These are phyloP conservation scores for Podarcis raffonei DNA, from an alignment of 2,113 vertebrate genomes.

Conservation along the genomic window DNA sequence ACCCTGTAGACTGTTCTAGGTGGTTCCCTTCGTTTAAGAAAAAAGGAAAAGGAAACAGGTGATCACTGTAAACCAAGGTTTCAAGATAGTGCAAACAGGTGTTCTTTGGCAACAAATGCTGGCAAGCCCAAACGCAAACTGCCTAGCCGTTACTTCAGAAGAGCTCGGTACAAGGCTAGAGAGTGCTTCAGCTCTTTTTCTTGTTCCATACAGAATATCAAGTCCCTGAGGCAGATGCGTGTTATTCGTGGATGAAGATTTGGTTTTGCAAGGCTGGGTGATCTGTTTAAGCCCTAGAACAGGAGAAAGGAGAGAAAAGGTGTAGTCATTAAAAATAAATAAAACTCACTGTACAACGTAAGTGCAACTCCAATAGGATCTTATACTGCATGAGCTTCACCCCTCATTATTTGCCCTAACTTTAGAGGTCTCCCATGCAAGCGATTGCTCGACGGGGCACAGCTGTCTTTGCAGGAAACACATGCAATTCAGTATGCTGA, in stretches of 20 bases:
- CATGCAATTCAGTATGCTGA: no score
- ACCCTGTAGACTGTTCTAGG: conserved; percentile 61
- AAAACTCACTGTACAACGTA: background rate
- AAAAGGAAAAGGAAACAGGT: background rate
- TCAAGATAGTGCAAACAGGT: conserved; percentile 61
- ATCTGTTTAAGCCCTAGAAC: conserved; percentile 72
- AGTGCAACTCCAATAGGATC: background rate
- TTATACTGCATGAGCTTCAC: background rate
- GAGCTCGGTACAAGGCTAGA: conserved; percentile 86
- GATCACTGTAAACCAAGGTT: conserved; percentile 75
- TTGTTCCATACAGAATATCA: conserved; percentile 94
- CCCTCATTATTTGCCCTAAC: background rate
- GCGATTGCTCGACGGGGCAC: no score
- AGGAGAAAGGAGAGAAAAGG: conserved; percentile 20
- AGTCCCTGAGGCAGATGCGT: conserved; percentile 88
- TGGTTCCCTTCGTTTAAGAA: conserved; percentile 46
- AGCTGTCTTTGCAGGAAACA: no score
- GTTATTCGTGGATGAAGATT: conserved; percentile 79
- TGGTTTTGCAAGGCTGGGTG: conserved; percentile 71
- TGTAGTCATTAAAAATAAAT: background rate
- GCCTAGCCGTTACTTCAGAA: conserved; percentile 77
- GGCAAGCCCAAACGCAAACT: conserved; percentile 62
- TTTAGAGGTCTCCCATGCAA: background rate
- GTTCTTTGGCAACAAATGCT: conserved; percentile 79
- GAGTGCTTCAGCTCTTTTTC: conserved; percentile 85